Evolutionary conservation across 2,888 invertebrate genomes (phyloP).

Genomic region (Rhagonycha fulva): DNA sequence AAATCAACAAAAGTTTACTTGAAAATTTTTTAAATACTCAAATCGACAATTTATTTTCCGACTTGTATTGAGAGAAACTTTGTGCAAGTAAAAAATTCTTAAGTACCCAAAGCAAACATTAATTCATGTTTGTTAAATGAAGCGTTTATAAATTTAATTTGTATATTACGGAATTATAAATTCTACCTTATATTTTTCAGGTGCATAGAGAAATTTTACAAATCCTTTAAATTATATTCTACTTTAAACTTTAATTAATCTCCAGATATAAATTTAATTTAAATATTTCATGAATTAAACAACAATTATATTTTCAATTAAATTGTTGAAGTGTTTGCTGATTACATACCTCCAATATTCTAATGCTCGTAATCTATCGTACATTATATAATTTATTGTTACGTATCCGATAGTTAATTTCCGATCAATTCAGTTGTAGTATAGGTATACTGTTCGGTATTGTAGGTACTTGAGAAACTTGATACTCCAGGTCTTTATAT

Average conservation of each 20-base stretch:
- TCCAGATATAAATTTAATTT: background rate
- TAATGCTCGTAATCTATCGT: background rate
- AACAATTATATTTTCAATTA: background rate
- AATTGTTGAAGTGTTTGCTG: background rate
- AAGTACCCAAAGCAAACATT: background rate
- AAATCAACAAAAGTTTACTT: background rate
- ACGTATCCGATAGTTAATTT: background rate
- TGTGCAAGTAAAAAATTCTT: background rate
- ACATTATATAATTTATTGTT: background rate
- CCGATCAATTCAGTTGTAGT: background rate
- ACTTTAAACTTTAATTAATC: background rate
- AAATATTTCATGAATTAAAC: background rate
- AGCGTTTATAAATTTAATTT: background rate
- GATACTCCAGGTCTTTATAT: background rate
- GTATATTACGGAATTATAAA: background rate
- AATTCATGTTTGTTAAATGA: background rate
- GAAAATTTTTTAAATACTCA: background rate
- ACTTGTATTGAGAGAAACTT: background rate
- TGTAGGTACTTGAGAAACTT: background rate
- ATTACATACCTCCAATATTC: background rate
- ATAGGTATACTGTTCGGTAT: background rate
- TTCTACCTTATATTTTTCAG: background rate
- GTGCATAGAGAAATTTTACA: background rate
- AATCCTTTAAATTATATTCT: background rate
- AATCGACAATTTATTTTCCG: background rate